Conservation (phyloP, 2,113 vertebrate species). For the Silurus asotus region DNA sequence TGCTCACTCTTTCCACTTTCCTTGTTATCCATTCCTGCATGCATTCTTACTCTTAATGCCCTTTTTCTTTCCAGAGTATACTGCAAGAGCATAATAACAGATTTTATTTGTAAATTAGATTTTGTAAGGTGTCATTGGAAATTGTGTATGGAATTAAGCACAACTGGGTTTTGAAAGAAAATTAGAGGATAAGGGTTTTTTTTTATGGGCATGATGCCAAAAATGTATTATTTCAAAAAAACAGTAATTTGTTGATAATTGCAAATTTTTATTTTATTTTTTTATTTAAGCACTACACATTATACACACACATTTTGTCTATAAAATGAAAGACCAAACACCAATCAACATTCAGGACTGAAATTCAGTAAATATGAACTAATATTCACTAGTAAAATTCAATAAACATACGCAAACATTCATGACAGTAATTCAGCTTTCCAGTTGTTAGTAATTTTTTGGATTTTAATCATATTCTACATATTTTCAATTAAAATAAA, state of each 20-base stretch:
- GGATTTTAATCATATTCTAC: background rate
- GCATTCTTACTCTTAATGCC: slow-evolving; percentile 26
- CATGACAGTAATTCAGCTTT: too few species aligned
- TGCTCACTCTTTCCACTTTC: slow-evolving; percentile 18
- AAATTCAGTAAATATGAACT: background rate
- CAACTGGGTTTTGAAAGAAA: background rate
- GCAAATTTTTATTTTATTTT: background rate
- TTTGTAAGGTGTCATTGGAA: background rate
- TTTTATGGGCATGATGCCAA: background rate
- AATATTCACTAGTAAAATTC: too few species aligned
- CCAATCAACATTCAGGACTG: background rate
- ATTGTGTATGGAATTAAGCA: background rate
- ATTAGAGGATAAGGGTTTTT: background rate
- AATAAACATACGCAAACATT: too few species aligned
- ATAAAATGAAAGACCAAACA: background rate
- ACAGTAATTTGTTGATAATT: background rate
- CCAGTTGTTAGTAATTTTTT: background rate
- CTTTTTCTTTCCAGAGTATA: slow-evolving; percentile 26
- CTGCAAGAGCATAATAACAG: slow-evolving; percentile 27
- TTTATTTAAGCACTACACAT: background rate
- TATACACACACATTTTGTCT: background rate
- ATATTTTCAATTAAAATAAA: background rate
- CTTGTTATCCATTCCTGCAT: slow-evolving; percentile 24
- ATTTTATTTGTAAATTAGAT: background rate
- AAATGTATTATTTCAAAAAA: background rate